Percentiles rank a stretch among this genome's conserved stretches.
phyloP scores from a whole-genome alignment of 2,888 invertebrate species.

The Steinernema scapterisci region DNA sequence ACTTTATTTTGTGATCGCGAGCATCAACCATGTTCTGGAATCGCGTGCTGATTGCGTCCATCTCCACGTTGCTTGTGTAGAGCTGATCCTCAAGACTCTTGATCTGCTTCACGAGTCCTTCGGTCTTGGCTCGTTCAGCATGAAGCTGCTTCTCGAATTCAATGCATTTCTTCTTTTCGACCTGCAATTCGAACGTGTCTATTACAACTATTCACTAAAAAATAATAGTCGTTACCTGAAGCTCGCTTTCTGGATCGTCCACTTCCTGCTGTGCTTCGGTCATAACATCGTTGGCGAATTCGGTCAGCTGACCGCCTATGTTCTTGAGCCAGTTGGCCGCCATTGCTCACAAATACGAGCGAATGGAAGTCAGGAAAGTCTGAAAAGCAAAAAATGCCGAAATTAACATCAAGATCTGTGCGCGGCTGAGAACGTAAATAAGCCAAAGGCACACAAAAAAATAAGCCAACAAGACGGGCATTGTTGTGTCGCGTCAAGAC shows the following conservation, averaged over 20 bases:
- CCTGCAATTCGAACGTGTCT: constrained; percentile 48
- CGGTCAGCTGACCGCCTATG: constrained; percentile 57
- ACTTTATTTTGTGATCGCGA: constrained; percentile 57
- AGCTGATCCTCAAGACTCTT: constrained; percentile 50
- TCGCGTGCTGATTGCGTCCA: constrained; percentile 50
- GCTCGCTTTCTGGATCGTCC: constrained; percentile 57
- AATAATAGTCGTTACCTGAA: constrained; percentile 43
- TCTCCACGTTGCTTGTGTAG: constrained; percentile 48
- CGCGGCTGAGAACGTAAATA: too few relatives aligned
- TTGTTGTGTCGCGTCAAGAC: too few relatives aligned
- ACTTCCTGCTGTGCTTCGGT: constrained; percentile 59
- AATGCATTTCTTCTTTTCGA: constrained; percentile 51
- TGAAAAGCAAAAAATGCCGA: not conserved
- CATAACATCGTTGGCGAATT: constrained; percentile 61
- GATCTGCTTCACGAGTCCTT: constrained; percentile 36
- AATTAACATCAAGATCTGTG: too few relatives aligned
- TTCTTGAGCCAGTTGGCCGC: constrained; percentile 39
- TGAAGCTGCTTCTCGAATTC: constrained; percentile 54
- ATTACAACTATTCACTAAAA: not conserved
- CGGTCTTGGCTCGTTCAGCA: constrained; percentile 41
- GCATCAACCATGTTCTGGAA: constrained; percentile 50
- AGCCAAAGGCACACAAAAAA: too few relatives aligned
- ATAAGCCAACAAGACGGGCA: too few relatives aligned
- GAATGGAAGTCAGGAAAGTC: not conserved
- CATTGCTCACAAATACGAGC: constrained; percentile 3